Evolutionary conservation across 2,113 vertebrate genomes (phyloP).

Genomic region (Cynoglossus semilaevis): DNA sequence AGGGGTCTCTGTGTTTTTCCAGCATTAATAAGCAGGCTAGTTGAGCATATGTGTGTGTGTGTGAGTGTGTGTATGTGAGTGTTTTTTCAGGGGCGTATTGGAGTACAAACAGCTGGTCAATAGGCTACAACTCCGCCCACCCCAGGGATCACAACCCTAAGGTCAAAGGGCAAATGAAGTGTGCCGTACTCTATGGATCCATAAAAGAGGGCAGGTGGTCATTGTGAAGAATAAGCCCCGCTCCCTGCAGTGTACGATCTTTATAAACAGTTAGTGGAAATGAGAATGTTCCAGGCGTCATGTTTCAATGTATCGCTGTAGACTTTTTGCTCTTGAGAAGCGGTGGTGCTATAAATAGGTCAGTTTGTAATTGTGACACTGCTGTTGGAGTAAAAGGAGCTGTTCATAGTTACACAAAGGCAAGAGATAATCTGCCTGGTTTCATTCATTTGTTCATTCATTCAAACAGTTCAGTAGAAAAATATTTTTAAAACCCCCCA

Average conservation of each 20-base stretch:
- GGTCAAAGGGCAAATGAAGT: slow-evolving; percentile 46
- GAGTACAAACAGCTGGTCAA: slow-evolving; percentile 41
- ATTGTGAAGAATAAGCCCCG: neutral
- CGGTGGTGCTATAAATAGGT: slow-evolving; percentile 12
- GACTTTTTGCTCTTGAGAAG: slow-evolving; percentile 9
- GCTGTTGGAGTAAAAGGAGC: slow-evolving; percentile 10
- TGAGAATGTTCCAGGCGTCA: neutral
- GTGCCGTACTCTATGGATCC: slow-evolving; percentile 26
- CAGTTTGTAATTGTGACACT: slow-evolving; percentile 3
- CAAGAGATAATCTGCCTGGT: neutral
- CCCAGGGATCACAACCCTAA: slow-evolving; percentile 31
- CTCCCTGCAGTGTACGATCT: neutral
- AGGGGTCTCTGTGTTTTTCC: neutral
- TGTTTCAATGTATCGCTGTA: slow-evolving; percentile 8
- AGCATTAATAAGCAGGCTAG: neutral
- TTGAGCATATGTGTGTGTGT: neutral
- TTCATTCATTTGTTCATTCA: too few relatives aligned
- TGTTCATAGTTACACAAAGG: neutral
- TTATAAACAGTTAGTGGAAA: neutral
- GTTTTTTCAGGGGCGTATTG: too few relatives aligned
- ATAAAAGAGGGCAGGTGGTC: slow-evolving; percentile 8
- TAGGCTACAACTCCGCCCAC: slow-evolving; percentile 10
- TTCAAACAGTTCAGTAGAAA: too few relatives aligned
- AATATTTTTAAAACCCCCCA: too few relatives aligned
- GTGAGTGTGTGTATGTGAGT: slow-evolving; percentile 1